Evolutionary conservation across 2,888 invertebrate genomes (phyloP), one percentile per base, ranked within the genome.

Genomic region (Cecidostiba fungosa): DNA sequence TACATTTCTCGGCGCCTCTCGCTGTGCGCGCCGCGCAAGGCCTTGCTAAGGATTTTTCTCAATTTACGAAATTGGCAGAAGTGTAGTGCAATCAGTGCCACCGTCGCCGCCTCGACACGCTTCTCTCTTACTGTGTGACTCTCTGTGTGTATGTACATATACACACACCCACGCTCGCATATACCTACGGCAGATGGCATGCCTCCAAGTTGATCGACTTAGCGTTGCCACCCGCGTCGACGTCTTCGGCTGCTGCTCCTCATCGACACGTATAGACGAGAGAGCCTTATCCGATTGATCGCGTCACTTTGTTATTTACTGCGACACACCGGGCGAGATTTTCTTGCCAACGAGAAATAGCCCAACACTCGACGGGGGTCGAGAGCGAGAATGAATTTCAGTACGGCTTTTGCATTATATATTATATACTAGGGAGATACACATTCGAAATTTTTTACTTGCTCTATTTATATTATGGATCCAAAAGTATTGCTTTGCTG

Each of bases 171-270:
- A n/a, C 39, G 47, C 73, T 79, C 76, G 62, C 62, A 54, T n/a
- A n/a, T 32, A 12, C 70, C 19, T 5, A 69, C 26, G 47, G 72
- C n/a, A 29, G 70, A 85, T 87, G 87, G 87, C 87, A 84, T 77
- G 80, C 81, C 73, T 85, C 87, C 87, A 87, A 87, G 50, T 62
- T 84, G 87, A 87, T 87, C 83, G 87, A 85, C 87, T 85, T 87
- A 85, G 81, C 87, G 59, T 39, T 39, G 70, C 8, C 50, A n/a
- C 62, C 26, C 43, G 23, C 39, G 3, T 19, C 23, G 39, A 2
- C 78, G n/a, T 23, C 36, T 39, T n/a, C 66, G 3, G 43, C 14
- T 77, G 43, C 16, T 26, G 3, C 54, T 39, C 29, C 81, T 77
- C 86, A 83, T 86, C 73, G 86, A 72, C 84, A 77, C 86, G 86